A percentile compares a stretch with the other conserved stretches of the same genome.
phyloP scores from a whole-genome alignment of 1,140 invertebrate species.

The Ips typographus region DNA sequence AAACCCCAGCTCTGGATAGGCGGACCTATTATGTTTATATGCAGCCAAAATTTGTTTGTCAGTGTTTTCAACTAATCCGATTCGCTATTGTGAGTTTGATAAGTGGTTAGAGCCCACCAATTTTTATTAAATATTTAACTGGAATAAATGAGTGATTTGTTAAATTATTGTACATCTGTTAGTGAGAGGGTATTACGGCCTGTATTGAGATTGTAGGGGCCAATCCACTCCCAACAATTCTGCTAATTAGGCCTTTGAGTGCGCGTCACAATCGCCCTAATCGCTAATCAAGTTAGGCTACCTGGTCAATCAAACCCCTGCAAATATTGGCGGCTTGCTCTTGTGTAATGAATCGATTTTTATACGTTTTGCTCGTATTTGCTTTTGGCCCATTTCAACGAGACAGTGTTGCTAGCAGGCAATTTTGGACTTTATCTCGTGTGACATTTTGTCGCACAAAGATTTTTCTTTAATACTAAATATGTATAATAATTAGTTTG shows the following conservation, averaged over 20 bases:
- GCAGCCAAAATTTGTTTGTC: not conserved
- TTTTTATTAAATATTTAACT: not conserved
- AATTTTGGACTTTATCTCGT: not conserved
- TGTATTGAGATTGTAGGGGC: not conserved
- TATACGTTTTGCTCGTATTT: constrained; percentile 42
- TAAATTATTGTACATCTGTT: not conserved
- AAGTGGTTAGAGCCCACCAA: no score
- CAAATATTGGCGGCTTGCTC: constrained; percentile 50
- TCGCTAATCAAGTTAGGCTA: constrained; percentile 51
- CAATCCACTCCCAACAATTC: constrained; percentile 31
- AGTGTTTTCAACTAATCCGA: not conserved
- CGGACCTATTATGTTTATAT: constrained; percentile 18
- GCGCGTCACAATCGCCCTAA: constrained; percentile 50
- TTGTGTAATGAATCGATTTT: constrained; percentile 51
- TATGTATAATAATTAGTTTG: no score
- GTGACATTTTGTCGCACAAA: not conserved
- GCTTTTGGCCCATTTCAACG: constrained; percentile 27
- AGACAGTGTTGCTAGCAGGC: not conserved
- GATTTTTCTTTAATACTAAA: no score
- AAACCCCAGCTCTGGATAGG: constrained; percentile 4
- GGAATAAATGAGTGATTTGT: not conserved
- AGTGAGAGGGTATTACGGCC: constrained; percentile 9
- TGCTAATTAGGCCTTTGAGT: constrained; percentile 51
- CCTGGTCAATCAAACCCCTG: constrained; percentile 49
- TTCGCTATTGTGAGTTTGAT: not conserved